Evolutionary conservation across 2,113 vertebrate species (phyloP), one percentile per base, ranked within the genome.

Genomic region (Hippoglossus stenolepis): DNA sequence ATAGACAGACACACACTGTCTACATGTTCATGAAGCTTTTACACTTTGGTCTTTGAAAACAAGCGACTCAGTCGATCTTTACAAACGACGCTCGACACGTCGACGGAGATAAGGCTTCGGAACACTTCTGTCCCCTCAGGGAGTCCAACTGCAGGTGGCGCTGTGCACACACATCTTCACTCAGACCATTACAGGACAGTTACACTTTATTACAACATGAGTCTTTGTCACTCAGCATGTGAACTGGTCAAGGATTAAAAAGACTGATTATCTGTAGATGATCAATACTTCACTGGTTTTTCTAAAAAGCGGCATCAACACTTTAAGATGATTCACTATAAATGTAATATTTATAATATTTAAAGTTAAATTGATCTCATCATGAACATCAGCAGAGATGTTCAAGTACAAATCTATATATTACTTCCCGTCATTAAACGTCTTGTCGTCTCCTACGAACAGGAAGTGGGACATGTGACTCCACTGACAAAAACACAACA

Each of bases 1-100:
- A 54, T 54, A n/a, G 51, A 54, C 51, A 70, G 58, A 67, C 24
- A 56, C 23, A 73, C 38, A 23, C 51, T 47, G 67, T 51, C 47
- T 51, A 51, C 47, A 18, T 51, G 47, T 6, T 51, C 15, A 51
- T 51, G 47, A 18, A 51, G 47, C 47, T 15, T 51, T 18, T 6
- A 51, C 47, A 51, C 47, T 51, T 51, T 51, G 47, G 47, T 51
- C 47, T 18, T 51, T 51, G 15, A 51, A 18, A 51, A 43, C 40
- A 43, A 43, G 40, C 40, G 12, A 43, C 11, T 43, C 40, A 13
- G 38, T 47, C 45, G 51, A 20, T n/a, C 14, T 20, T 20, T 20
- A 20, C 51, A n/a, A 51, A 18, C 17, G 18, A 51, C 17, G 13
- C 40, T 43, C 40, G 40, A 43, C 40, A 17, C 47, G 47, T 53